phyloP scores from a whole-genome alignment of 2,888 invertebrate species.

The Ferdinandea cuprea region DNA sequence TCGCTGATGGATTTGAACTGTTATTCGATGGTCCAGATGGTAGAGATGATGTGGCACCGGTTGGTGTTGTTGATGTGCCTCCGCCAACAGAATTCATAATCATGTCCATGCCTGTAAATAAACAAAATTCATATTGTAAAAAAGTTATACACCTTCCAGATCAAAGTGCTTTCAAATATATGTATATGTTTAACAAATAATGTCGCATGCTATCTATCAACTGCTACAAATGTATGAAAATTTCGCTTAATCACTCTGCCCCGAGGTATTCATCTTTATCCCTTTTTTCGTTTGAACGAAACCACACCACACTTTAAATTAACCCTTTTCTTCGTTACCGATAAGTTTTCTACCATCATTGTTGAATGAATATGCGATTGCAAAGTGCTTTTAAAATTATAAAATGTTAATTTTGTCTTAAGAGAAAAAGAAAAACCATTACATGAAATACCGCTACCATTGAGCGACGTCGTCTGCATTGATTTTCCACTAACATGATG shows the following conservation, averaged over 20 bases:
- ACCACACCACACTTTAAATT: not conserved
- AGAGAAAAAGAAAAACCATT: slow-evolving; percentile 47
- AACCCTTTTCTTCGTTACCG: slow-evolving; percentile 7
- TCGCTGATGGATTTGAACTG: slow-evolving; percentile 41
- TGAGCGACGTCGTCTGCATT: slow-evolving; percentile 15
- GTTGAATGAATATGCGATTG: slow-evolving; percentile 33
- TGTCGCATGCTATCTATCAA: not conserved
- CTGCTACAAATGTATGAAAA: slow-evolving; percentile 7
- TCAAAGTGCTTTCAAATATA: not conserved
- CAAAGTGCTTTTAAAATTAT: slow-evolving; percentile 75
- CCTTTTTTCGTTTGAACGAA: not conserved
- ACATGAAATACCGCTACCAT: slow-evolving; percentile 31
- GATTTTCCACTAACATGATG: slow-evolving; percentile 32
- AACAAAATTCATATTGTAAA: not conserved
- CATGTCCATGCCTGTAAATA: slow-evolving; percentile 85
- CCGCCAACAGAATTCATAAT: slow-evolving; percentile 85
- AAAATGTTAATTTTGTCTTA: slow-evolving; percentile 75
- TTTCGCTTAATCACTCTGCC: not conserved
- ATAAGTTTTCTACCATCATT: not conserved
- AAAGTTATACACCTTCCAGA: not conserved
- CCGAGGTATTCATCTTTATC: not conserved
- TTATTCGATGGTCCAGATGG: slow-evolving; percentile 48
- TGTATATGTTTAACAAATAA: slow-evolving; percentile 13
- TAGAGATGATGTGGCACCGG: slow-evolving; percentile 61
- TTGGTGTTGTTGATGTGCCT: slow-evolving; percentile 67